Percentiles rank a stretch among this genome's conserved stretches.
These are phyloP conservation scores for Alcedo atthis DNA, from an alignment of 2,797 vertebrate species.

Conservation along the genomic window DNA sequence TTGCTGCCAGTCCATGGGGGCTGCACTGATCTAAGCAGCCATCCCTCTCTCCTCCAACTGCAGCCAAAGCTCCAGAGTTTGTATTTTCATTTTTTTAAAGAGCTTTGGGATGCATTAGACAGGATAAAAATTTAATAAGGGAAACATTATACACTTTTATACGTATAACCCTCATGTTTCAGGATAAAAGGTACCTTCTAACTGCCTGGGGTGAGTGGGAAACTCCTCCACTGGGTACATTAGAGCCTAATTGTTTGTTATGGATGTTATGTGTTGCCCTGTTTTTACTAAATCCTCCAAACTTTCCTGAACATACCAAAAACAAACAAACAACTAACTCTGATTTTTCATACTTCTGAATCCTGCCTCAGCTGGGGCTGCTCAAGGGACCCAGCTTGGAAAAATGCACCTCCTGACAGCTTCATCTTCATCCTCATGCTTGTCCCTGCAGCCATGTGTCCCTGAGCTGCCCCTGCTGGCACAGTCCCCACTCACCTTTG, in stretches of 20 bases:
- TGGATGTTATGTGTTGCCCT: not conserved
- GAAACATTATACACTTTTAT: not conserved
- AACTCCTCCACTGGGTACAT: constrained; percentile 1
- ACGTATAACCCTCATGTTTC: not conserved
- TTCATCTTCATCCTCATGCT: not conserved
- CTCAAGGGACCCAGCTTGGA: not conserved
- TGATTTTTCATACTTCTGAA: not conserved
- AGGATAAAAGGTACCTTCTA: constrained; percentile 15
- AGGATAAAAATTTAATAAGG: constrained; percentile 49
- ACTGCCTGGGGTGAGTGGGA: not conserved
- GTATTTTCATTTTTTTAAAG: not conserved
- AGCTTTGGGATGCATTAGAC: constrained; percentile 48
- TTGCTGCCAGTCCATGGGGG: not conserved
- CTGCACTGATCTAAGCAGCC: not conserved
- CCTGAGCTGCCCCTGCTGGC: not conserved
- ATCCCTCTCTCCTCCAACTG: not conserved
- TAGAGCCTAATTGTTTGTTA: constrained; percentile 9
- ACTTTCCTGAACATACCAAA: not conserved
- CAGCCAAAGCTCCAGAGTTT: not conserved
- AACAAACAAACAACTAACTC: no score
- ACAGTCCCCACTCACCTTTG: rapidly evolving
- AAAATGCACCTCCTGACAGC: not conserved
- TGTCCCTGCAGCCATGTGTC: rapidly evolving
- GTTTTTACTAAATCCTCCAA: not conserved
- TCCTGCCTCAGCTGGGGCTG: not conserved